Evolutionary conservation across 2,113 vertebrate species (phyloP).

Genomic region (Conger conger): DNA sequence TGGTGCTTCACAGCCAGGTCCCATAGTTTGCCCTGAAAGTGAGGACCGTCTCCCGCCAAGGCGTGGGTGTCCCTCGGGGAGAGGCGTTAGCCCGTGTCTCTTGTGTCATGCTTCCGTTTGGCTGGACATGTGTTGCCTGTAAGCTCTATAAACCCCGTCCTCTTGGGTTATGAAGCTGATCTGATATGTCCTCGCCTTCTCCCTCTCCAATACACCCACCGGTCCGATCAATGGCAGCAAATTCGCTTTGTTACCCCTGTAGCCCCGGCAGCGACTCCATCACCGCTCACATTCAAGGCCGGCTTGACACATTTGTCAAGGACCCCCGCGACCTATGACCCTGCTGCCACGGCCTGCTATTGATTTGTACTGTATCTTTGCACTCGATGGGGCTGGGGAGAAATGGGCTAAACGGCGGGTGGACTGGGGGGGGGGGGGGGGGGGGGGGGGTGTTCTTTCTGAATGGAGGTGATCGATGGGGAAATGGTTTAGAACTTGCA

Average conservation of each 20-base stretch:
- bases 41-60: neutral
- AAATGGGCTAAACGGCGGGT: conserved; percentile 63
- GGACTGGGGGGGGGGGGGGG: conserved; percentile 70
- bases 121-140: conserved; percentile 41
- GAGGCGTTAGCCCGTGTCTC: neutral
- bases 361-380: conserved; percentile 71
- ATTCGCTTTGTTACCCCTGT: conserved; percentile 81
- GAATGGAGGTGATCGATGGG: conserved; percentile 77
- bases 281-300: conserved; percentile 70
- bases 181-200: conserved; percentile 43
- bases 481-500: conserved; percentile 74
- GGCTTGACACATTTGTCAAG: conserved; percentile 84
- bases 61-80: neutral
- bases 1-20: neutral
- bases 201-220: conserved; percentile 54
- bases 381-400: conserved; percentile 81
- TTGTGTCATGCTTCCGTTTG: conserved; percentile 22
- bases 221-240: conserved; percentile 81
- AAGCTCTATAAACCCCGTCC: conserved; percentile 43
- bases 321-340: conserved; percentile 85
- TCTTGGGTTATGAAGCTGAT: conserved; percentile 37
- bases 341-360: conserved; percentile 75
- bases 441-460: conserved; percentile 66
- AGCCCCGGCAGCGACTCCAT: conserved; percentile 68
- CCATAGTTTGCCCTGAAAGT: neutral